Evolutionary conservation across 2,113 vertebrate species (phyloP).

Genomic region (Micronycteris hirsuta): DNA sequence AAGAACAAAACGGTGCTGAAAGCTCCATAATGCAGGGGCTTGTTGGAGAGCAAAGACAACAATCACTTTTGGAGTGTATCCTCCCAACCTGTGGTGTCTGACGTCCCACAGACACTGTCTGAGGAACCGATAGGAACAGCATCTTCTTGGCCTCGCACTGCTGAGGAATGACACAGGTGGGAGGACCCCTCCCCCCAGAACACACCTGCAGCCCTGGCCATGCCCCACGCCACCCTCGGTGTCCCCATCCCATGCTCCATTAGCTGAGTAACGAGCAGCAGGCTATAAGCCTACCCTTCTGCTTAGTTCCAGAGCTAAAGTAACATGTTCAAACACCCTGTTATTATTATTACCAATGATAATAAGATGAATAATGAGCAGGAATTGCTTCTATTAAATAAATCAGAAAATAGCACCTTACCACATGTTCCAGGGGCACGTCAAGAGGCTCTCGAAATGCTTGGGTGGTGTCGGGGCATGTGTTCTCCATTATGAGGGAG

Average conservation of each 20-base stretch:
- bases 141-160: not conserved
- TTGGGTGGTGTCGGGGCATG: conserved; percentile 3
- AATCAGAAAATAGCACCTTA: conserved; percentile 50
- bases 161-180: not conserved
- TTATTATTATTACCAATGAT: conserved; percentile 54
- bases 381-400: conserved; percentile 70
- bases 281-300: not conserved
- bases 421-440: conserved; percentile 27
- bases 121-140: not conserved
- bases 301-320: not conserved
- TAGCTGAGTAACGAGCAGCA: conserved; percentile 43
- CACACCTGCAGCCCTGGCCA: not conserved
- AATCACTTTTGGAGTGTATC: not conserved
- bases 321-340: conserved; percentile 68
- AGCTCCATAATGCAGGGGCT: not conserved
- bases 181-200: not conserved
- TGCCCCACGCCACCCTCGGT: too few relatives aligned
- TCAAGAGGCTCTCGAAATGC: not conserved
- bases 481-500: not conserved
- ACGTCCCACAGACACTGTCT: not conserved
- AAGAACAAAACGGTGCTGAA: not conserved
- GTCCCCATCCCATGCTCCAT: not conserved
- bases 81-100: too few relatives aligned
- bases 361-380: conserved; percentile 67
- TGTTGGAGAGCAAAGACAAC: not conserved